phyloP scores from a whole-genome alignment of 2,888 invertebrate genomes.

The Girardia tigrina region DNA sequence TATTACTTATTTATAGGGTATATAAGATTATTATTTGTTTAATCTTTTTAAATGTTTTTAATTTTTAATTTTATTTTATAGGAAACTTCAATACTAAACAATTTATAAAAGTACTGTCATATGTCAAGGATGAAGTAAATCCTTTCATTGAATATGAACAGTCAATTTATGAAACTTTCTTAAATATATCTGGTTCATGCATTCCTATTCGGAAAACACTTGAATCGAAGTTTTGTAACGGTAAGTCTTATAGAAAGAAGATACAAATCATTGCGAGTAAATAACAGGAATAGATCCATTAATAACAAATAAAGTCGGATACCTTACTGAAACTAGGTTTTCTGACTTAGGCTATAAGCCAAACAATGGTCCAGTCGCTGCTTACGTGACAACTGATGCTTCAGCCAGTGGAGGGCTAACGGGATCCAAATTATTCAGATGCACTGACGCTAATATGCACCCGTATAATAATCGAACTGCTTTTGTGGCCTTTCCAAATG shows the following conservation, averaged over 20 bases:
- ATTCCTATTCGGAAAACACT: not conserved
- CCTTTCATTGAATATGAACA: conserved; percentile 40
- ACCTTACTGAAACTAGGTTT: conserved; percentile 45
- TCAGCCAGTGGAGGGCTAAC: not conserved
- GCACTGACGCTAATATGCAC: conserved; percentile 25
- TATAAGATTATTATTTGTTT: too few relatives aligned
- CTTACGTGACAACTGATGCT: conserved; percentile 14
- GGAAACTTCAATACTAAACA: conserved; percentile 46
- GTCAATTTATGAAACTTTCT: not conserved
- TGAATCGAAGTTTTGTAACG: not conserved
- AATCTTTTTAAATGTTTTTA: too few relatives aligned
- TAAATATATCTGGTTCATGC: not conserved
- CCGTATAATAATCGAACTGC: conserved; percentile 34
- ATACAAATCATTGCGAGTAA: not conserved
- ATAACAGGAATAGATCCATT: conserved; percentile 47
- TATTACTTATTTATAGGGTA: too few relatives aligned
- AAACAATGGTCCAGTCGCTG: conserved; percentile 11
- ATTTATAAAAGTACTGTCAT: conserved; percentile 45
- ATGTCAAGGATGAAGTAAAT: conserved; percentile 44
- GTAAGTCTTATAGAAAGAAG: not conserved
- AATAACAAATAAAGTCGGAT: conserved; percentile 49
- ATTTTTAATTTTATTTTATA: too few relatives aligned
- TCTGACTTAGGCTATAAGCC: conserved; percentile 39
- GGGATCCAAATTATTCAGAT: conserved; percentile 21
- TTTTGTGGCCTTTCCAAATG: conserved; percentile 49